These are phyloP conservation scores for Ectemnius cavifrons DNA, from an alignment of 2,888 invertebrate species.

Conservation along the genomic window DNA sequence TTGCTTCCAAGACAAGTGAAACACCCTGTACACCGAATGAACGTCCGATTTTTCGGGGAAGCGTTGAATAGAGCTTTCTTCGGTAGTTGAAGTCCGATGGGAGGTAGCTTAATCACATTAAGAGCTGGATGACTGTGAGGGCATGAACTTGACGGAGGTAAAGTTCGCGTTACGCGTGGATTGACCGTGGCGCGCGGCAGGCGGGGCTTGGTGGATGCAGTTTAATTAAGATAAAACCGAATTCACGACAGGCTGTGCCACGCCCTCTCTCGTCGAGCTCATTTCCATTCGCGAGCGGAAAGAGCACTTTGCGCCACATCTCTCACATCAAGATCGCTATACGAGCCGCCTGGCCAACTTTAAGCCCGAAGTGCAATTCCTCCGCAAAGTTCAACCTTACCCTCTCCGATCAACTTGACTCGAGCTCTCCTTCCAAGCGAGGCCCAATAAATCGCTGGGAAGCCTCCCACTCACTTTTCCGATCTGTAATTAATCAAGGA, in stretches of 20 bases:
- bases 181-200: slow-evolving; percentile 1
- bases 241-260: slow-evolving; percentile 20
- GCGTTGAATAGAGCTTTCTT: too few relatives aligned
- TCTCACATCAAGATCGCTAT: slow-evolving; percentile 31
- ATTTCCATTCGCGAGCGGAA: slow-evolving; percentile 52
- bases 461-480: slow-evolving; percentile 30
- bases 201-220: slow-evolving; percentile 36
- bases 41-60: too few relatives aligned
- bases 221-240: slow-evolving; percentile 57
- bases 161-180: not conserved
- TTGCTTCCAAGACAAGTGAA: too few relatives aligned
- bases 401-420: slow-evolving; percentile 29
- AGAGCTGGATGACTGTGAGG: not conserved
- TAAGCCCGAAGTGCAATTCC: slow-evolving; percentile 54
- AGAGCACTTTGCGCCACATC: slow-evolving; percentile 38
- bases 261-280: not conserved
- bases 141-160: not conserved
- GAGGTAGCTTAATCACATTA: slow-evolving; percentile 24
- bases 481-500: slow-evolving; percentile 56
- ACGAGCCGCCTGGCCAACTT: slow-evolving; percentile 46
- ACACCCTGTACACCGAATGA: too few relatives aligned
- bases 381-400: slow-evolving; percentile 37
- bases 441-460: slow-evolving; percentile 58
- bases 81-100: too few relatives aligned
- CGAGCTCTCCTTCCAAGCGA: slow-evolving; percentile 25